phyloP scores from a whole-genome alignment of 2,888 invertebrate genomes.

The Therioaphis trifolii region DNA sequence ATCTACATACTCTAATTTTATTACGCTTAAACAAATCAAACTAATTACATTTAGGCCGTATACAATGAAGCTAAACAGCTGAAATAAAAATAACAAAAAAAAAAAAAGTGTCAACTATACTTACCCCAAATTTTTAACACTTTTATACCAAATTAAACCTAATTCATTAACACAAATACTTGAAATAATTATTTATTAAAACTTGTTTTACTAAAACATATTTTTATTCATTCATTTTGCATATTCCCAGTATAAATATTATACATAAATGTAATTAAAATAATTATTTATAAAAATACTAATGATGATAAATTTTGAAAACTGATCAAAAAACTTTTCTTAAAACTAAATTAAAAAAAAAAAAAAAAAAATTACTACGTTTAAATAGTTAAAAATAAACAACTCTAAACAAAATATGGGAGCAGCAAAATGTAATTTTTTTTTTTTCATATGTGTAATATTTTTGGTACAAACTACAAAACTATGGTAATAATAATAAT shows the following conservation, averaged over 20 bases:
- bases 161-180: not conserved
- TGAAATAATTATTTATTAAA: slow-evolving; percentile 49
- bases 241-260: slow-evolving; percentile 58
- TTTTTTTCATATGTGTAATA: slow-evolving; percentile 27
- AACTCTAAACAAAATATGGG: slow-evolving; percentile 18
- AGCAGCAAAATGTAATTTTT: slow-evolving; percentile 26
- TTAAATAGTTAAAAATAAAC: slow-evolving; percentile 41
- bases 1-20: slow-evolving; percentile 39
- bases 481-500: slow-evolving; percentile 36
- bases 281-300: slow-evolving; percentile 51
- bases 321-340: slow-evolving; percentile 31
- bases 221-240: slow-evolving; percentile 47
- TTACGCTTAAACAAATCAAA: slow-evolving; percentile 10
- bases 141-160: not conserved
- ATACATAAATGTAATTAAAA: slow-evolving; percentile 51
- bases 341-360: slow-evolving; percentile 41
- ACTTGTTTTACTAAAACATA: slow-evolving; percentile 29
- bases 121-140: slow-evolving; percentile 16
- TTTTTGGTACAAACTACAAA: slow-evolving; percentile 39
- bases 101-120: slow-evolving; percentile 35
- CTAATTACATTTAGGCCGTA: slow-evolving; percentile 1
- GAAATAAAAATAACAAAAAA: not conserved
- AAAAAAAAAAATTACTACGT: slow-evolving; percentile 45
- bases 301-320: slow-evolving; percentile 47
- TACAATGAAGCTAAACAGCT: slow-evolving; percentile 5